Base-by-base conservation (phyloP, 2,888 invertebrate genomes). In the Omphaloscelis lunosa region DNA sequence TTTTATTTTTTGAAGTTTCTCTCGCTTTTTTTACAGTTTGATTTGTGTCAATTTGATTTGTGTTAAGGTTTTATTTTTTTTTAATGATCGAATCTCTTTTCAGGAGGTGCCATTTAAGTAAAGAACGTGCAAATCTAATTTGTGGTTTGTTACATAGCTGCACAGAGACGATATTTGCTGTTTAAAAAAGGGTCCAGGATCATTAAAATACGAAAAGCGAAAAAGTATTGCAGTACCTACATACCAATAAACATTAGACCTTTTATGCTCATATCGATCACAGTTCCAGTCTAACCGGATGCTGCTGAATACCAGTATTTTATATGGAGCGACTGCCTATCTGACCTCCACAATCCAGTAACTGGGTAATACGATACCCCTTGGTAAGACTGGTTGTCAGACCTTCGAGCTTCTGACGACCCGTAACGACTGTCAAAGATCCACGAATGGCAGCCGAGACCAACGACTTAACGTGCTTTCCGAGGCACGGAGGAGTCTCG, bases 1-100 rank as follows among this genome's bases (percentile, higher is more conserved):
- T 59, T 72, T 73, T 68, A 53, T 72, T 61, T 71, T 51, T 67
- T 27, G 0, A 12, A 17, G 20, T 58, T 66, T 66, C 27, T 17
- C 29, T 51, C 0, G 0, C 20, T 59, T 79, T 79, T 71, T 23
- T 2, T n/a, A 29, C 7, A 20, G 9, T 20, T 51, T 70, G 11
- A n/a, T n/a, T n/a, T n/a, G n/a, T n/a, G n/a, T n/a, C n/a, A n/a
- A n/a, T n/a, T n/a, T n/a, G n/a, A n/a, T n/a, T n/a, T n/a, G n/a
- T n/a, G n/a, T n/a, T n/a, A n/a, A n/a, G n/a, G n/a, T n/a, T n/a
- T n/a, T n/a, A n/a, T n/a, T n/a, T n/a, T n/a, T n/a, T n/a, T n/a
- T n/a, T n/a, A n/a, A n/a, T n/a, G n/a, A n/a, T n/a, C 2, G 6
- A 48, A 45, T 23, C 2, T 23, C 0, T 39, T 27, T 77, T 17